phyloP scores from a whole-genome alignment of 2,797 vertebrate species.

The Petrocephalus sullivani region DNA sequence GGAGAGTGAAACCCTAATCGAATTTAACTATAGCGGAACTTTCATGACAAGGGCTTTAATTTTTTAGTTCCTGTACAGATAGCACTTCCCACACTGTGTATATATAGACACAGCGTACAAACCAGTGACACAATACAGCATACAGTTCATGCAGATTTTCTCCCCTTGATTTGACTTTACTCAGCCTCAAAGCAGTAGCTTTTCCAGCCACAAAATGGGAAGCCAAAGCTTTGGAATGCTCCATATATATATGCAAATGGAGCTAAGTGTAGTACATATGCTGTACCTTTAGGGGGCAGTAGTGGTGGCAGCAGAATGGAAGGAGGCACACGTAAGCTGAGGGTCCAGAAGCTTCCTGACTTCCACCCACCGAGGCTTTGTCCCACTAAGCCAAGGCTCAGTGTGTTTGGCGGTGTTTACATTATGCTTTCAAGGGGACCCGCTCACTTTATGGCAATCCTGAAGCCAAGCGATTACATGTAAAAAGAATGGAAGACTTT shows the following conservation, averaged over 20 bases:
- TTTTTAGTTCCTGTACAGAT: neutral
- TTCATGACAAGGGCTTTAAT: neutral
- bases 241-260: neutral
- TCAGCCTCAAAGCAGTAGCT: neutral
- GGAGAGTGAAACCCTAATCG: neutral
- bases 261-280: neutral
- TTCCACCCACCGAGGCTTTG: neutral
- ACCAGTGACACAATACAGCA: neutral
- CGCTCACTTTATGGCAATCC: slow-evolving; percentile 47
- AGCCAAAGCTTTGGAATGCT: neutral
- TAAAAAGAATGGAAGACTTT: slow-evolving; percentile 28
- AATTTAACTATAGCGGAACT: neutral
- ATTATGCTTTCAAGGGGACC: slow-evolving; percentile 28
- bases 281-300: neutral
- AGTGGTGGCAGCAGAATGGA: neutral
- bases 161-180: neutral
- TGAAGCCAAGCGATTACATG: slow-evolving; percentile 44
- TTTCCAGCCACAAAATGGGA: neutral
- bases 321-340: neutral
- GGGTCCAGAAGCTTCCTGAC: neutral
- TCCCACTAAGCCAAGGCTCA: slow-evolving; percentile 32
- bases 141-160: neutral
- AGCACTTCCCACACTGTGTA: neutral
- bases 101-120: neutral
- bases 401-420: slow-evolving; percentile 41